Conservation (phyloP, 2,797 vertebrate genomes). For the Notolabrus celidotus region DNA sequence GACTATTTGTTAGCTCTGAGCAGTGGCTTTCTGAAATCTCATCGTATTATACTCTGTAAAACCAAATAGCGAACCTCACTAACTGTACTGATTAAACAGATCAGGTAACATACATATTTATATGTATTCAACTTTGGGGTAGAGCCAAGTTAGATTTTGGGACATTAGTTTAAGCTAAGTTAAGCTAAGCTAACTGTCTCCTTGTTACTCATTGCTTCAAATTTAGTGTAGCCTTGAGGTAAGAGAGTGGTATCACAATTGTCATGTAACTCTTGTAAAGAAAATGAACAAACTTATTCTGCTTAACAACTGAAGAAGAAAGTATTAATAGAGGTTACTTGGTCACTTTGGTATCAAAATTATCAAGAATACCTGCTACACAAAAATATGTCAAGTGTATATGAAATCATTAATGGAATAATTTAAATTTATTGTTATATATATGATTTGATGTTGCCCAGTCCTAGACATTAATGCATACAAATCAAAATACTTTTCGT, state of each 20-base stretch:
- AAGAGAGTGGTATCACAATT: neutral
- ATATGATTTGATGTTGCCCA: neutral
- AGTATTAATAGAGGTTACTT: no score
- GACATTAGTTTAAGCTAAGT: no score
- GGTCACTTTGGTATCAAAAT: no score
- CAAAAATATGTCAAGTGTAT: no score
- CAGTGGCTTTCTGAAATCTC: neutral
- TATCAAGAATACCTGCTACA: no score
- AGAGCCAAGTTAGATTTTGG: no score
- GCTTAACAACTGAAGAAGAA: no score
- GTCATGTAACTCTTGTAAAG: neutral
- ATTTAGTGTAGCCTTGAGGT: no score
- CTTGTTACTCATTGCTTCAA: neutral
- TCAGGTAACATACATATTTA: no score
- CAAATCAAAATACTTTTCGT: conserved; percentile 5
- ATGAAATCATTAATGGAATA: no score
- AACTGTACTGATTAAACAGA: no score
- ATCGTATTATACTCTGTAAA: neutral
- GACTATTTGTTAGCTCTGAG: neutral
- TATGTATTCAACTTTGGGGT: no score
- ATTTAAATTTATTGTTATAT: neutral
- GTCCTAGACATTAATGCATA: neutral
- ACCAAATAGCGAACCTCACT: neutral
- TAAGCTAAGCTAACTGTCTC: neutral
- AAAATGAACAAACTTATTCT: neutral